Base-by-base conservation (phyloP, 2,797 vertebrate species). In the Thripadectes ignobilis region DNA sequence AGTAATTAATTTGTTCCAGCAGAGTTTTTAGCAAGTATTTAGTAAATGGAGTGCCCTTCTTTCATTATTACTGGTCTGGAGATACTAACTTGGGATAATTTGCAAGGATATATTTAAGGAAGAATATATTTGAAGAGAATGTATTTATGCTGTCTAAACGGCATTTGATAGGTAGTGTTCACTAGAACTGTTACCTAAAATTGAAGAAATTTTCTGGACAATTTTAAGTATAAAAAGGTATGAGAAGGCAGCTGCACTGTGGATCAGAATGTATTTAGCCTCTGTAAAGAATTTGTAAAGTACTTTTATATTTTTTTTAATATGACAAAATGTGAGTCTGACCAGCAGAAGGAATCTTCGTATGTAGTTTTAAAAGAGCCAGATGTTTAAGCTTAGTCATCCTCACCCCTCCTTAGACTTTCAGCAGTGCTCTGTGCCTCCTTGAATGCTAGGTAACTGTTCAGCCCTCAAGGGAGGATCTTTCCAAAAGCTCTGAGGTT, bases 11-110 rank as follows among this genome's bases (percentile, higher is more conserved):
- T 97, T 97, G 67, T 95, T 96, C 80, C 82, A 74, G 89, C 58
- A 54, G 46, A 91, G 71, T 86, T 96, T 97, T 97, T 95, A 96
- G 94, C 77, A 91, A 73, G 85, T 89, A 67, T 83, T 97, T 97
- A 95, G 93, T 96, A 95, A 97, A 92, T 87, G 77, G 71, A 68
- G 63, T 94, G 69, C 63, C 95, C 68, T 95, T 96, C 52, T 54
- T 51, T 74, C 36, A 45, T 96, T 97, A 85, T 96, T 92, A 87
- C 62, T 93, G 85, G 58, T 81, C 62, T 89, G 24, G 74, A 96
- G 94, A 72, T 95, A 74, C 92, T 97, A 87, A 95, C 97, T 96
- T 95, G 84, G 69, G 76, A 87, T 97, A 94, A 97, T 93, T 96
- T 96, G 68, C 79, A 95, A 95, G 88, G 72, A 96, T 88, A 38